phyloP scores from a whole-genome alignment of 2,888 invertebrate species.

The Epirrita christyi region DNA sequence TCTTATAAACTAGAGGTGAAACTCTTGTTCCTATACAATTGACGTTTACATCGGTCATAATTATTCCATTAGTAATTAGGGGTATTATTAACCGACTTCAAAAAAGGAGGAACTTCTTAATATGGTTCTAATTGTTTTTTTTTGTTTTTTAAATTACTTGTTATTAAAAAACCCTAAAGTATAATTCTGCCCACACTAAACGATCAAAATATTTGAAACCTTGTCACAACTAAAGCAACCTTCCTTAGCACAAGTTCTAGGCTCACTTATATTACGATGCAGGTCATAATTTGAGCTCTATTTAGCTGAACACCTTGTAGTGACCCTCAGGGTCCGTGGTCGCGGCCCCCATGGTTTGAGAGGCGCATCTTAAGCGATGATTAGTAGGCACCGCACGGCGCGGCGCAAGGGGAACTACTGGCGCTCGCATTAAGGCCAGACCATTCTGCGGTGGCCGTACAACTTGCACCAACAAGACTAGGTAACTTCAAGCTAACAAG shows the following conservation, averaged over 20 bases:
- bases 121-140: no score
- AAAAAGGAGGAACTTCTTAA: no score
- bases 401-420: conserved; percentile 15
- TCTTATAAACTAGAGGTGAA: no score
- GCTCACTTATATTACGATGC: conserved; percentile 6
- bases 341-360: conserved; percentile 8
- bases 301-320: conserved; percentile 20
- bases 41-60: no score
- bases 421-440: background rate
- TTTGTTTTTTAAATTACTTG: background rate
- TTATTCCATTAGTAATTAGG: no score
- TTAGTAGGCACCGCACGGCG: conserved; percentile 18
- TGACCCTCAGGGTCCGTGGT: conserved; percentile 5
- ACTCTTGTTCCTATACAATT: no score
- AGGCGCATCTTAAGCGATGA: conserved; percentile 2
- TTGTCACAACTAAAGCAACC: background rate
- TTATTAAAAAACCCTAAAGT: background rate
- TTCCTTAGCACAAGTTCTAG: background rate
- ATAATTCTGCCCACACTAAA: background rate
- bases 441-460: background rate
- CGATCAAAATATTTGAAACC: background rate
- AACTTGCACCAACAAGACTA: no score
- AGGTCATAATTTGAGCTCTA: conserved; percentile 18
- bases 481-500: no score
- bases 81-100: no score